Evolutionary conservation across 53 echinoderm and acorn worm species (phyloP).

Genomic region (Luidia sarsii): DNA sequence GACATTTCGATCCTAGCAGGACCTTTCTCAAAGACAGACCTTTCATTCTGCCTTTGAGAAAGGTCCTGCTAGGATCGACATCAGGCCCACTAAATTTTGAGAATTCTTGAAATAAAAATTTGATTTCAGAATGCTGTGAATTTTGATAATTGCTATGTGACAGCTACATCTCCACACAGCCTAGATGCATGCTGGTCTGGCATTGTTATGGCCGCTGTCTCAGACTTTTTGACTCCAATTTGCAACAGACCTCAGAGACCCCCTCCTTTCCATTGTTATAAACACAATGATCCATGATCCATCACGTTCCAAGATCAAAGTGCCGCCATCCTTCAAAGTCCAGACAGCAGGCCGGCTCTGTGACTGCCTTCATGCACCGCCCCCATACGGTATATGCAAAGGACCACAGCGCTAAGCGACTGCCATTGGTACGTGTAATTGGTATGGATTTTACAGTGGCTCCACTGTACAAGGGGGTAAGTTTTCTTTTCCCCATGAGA

Average conservation of each 20-base stretch:
- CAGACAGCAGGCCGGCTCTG: no score
- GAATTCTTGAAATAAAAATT: no score
- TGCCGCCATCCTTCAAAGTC: constrained; percentile 13
- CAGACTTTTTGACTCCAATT: background rate
- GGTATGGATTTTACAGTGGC: constrained; percentile 4
- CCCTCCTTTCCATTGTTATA: constrained; percentile 27
- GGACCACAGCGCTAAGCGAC: background rate
- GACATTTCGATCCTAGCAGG: no score
- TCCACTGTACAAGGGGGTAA: background rate
- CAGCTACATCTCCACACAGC: constrained; percentile 10
- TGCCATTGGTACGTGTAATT: constrained; percentile 1
- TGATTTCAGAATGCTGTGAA: background rate
- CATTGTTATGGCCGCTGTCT: background rate
- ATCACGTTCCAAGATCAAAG: constrained; percentile 37
- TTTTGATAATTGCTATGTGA: background rate
- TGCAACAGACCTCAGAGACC: background rate
- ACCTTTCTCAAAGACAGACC: no score
- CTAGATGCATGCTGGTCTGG: background rate
- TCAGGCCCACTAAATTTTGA: no score
- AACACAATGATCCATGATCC: constrained; percentile 13
- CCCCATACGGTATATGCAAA: no score
- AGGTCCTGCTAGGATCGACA: no score
- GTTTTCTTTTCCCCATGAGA: background rate
- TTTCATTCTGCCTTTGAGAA: no score
- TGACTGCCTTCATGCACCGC: no score